These are phyloP conservation scores for Prosapia bicincta DNA, from an alignment of 2,888 invertebrate genomes.

Conservation along the genomic window DNA sequence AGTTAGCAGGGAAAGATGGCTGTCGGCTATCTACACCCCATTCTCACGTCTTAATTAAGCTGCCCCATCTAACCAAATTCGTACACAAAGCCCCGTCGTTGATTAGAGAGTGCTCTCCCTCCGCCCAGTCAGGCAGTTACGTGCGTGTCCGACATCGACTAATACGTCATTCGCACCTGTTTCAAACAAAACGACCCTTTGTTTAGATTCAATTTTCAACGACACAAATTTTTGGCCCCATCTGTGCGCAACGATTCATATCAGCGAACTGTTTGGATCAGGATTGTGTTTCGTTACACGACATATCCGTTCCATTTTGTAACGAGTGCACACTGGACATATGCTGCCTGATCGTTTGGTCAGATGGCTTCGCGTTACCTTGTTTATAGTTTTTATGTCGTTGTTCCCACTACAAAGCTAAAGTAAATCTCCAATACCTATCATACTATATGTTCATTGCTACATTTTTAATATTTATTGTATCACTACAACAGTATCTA, in stretches of 20 bases:
- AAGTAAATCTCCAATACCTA: too few relatives aligned
- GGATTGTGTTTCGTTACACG: not conserved
- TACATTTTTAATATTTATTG: too few relatives aligned
- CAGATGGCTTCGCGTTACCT: too few relatives aligned
- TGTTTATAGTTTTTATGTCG: too few relatives aligned
- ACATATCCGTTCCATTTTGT: not conserved
- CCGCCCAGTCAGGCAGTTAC: not conserved
- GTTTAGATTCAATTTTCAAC: not conserved
- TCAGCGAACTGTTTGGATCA: not conserved
- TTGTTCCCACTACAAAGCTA: too few relatives aligned
- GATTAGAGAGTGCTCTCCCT: not conserved
- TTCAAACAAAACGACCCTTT: not conserved
- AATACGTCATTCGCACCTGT: slow-evolving; percentile 2
- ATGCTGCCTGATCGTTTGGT: too few relatives aligned
- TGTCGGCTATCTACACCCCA: not conserved
- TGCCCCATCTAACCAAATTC: not conserved
- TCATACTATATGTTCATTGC: too few relatives aligned
- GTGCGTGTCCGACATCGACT: not conserved
- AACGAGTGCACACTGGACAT: not conserved
- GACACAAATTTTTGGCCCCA: not conserved
- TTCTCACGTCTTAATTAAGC: not conserved
- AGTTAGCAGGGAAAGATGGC: too few relatives aligned
- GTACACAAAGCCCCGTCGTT: not conserved
- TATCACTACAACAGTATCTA: too few relatives aligned
- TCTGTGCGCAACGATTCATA: not conserved